Percentiles rank a stretch among this genome's conserved stretches.
Conservation (phyloP, 1,140 invertebrate species). For the Neuroterus valhalla region DNA sequence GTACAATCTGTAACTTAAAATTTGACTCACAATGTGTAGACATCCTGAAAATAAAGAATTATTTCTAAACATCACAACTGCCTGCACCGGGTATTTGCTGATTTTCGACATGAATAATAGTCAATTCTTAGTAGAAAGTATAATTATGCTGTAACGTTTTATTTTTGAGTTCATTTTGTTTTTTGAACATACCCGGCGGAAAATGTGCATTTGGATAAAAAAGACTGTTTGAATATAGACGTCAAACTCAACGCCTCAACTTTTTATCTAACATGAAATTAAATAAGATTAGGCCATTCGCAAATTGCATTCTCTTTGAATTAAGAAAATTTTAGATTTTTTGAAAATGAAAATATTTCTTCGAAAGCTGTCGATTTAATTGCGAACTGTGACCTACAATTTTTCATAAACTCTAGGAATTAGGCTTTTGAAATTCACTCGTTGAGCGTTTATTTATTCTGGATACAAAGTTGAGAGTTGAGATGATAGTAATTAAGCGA, state of each 20-base stretch:
- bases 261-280: conserved; percentile 39
- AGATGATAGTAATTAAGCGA: neutral
- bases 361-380: conserved; percentile 15
- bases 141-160: no score
- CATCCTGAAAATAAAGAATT: conserved; percentile 19
- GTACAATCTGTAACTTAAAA: neutral
- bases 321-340: conserved; percentile 19
- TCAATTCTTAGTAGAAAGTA: no score
- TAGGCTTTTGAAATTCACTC: neutral
- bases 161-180: conserved; percentile 28
- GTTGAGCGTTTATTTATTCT: neutral
- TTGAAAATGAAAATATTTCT: conserved; percentile 2
- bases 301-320: conserved; percentile 31
- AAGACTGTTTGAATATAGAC: conserved; percentile 66
- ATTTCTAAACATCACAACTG: conserved; percentile 47
- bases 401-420: conserved; percentile 9
- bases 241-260: conserved; percentile 47
- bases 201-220: conserved; percentile 59
- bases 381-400: neutral
- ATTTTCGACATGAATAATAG: no score
- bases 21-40: neutral
- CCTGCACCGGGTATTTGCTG: conserved; percentile 54
- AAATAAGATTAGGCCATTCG: conserved; percentile 21
- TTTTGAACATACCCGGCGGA: conserved; percentile 55
- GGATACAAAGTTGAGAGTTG: no score